phyloP scores from a whole-genome alignment of 1,140 invertebrate species.

The Stegodyphus mimosarum region DNA sequence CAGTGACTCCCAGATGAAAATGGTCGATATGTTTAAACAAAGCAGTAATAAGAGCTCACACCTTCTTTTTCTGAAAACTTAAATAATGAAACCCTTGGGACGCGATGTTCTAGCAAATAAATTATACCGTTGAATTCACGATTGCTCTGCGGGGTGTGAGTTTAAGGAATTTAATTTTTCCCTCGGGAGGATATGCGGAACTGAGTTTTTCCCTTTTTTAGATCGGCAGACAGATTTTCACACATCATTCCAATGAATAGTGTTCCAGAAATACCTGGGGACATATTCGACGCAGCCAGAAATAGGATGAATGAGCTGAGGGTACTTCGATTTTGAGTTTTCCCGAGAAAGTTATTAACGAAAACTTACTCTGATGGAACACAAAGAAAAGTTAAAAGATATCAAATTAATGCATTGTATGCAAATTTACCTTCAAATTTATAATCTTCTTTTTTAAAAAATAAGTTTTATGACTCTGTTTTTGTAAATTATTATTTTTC shows the following conservation, averaged over 20 bases:
- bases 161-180: conserved; percentile 55
- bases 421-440: no score
- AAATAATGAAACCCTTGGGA: conserved; percentile 50
- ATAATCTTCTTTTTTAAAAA: no score
- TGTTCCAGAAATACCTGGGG: conserved; percentile 34
- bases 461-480: no score
- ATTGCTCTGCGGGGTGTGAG: conserved; percentile 45
- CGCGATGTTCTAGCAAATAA: conserved; percentile 23
- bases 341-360: no score
- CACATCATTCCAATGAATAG: conserved; percentile 50
- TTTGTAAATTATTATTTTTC: no score
- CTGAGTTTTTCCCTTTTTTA: conserved; percentile 13
- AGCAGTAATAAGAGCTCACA: conserved; percentile 33
- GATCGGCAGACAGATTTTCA: conserved; percentile 34
- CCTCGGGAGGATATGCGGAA: conserved; percentile 22
- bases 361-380: no score
- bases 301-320: conserved; percentile 27
- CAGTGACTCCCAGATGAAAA: conserved; percentile 12
- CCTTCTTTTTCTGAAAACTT: background rate
- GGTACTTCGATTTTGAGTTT: no score
- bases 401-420: no score
- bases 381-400: no score
- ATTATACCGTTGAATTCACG: conserved; percentile 49
- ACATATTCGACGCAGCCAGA: conserved; percentile 25
- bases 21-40: conserved; percentile 26